A percentile compares a stretch with the other conserved stretches of the same genome.
Conservation (phyloP, 2,888 invertebrate species). For the Epinotia demarniana region DNA sequence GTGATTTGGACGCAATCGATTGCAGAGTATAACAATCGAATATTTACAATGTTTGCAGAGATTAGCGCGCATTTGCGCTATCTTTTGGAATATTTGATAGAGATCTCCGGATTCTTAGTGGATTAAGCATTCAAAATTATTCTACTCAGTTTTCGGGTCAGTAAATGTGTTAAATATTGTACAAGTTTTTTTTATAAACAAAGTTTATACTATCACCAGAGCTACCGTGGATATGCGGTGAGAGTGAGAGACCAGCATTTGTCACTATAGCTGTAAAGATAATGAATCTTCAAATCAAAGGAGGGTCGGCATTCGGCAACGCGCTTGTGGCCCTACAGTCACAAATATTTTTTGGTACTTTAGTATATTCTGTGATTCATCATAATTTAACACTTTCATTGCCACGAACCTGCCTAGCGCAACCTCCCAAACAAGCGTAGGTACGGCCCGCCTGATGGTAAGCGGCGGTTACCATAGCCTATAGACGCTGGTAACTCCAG, state of each 20-base stretch:
- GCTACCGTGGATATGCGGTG: not conserved
- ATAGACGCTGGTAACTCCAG: too few species aligned
- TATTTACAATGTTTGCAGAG: conserved; percentile 45
- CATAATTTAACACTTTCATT: too few species aligned
- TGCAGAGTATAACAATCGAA: conserved; percentile 24
- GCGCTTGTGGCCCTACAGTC: too few species aligned
- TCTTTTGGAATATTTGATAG: conserved; percentile 33
- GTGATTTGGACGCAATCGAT: conserved; percentile 3
- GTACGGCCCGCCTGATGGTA: too few species aligned
- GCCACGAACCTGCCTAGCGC: too few species aligned
- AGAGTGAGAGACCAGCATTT: not conserved
- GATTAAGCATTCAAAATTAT: conserved; percentile 31
- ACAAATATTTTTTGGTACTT: too few species aligned
- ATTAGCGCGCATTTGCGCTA: conserved; percentile 55
- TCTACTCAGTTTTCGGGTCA: conserved; percentile 22
- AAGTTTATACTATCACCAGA: not conserved
- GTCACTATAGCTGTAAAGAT: not conserved
- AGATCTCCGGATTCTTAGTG: conserved; percentile 25
- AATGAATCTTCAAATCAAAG: too few species aligned
- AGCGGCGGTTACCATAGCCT: too few species aligned
- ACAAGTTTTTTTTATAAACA: not conserved
- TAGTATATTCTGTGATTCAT: too few species aligned
- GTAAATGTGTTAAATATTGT: conserved; percentile 15
- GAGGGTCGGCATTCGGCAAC: too few species aligned
- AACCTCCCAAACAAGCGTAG: too few species aligned